Evolutionary conservation across 1,140 invertebrate species (phyloP).

Genomic region (Thaumatotibia leucotreta): DNA sequence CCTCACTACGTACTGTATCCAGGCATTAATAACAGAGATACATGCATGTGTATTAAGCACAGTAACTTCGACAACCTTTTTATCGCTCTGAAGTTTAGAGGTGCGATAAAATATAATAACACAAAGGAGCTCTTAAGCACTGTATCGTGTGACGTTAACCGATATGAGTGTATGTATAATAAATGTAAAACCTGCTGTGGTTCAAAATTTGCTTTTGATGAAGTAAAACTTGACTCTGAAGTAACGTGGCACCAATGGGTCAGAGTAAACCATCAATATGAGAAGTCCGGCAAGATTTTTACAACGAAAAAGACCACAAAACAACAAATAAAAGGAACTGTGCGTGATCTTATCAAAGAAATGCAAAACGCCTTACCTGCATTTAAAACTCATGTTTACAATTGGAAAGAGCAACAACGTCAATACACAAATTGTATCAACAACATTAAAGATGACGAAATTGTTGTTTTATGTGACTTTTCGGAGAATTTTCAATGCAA

Average conservation of each 20-base stretch:
- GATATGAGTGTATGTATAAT: conserved; percentile 13
- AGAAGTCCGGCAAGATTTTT: conserved; percentile 12
- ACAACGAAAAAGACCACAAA: conserved; percentile 16
- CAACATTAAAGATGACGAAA: conserved; percentile 18
- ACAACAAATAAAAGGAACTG: conserved; percentile 7
- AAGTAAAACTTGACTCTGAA: conserved; percentile 4
- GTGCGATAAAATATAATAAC: background rate
- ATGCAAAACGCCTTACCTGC: conserved; percentile 9
- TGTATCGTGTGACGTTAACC: conserved; percentile 7
- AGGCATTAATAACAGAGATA: background rate
- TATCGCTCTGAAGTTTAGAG: conserved; percentile 14
- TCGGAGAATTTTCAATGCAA: conserved; percentile 26
- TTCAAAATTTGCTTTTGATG: background rate
- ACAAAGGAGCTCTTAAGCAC: background rate
- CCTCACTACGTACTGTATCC: background rate
- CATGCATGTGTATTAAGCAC: background rate
- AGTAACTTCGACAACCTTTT: conserved; percentile 16
- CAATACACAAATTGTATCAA: conserved; percentile 19
- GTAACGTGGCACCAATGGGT: conserved; percentile 15
- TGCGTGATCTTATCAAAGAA: conserved; percentile 9
- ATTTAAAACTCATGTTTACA: conserved; percentile 24
- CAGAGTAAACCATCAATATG: conserved; percentile 15
- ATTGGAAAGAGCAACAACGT: conserved; percentile 19
- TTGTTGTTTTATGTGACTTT: conserved; percentile 18
- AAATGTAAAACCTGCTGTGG: conserved; percentile 4